These are phyloP conservation scores for Mustela lutreola DNA, from an alignment of 2,113 vertebrate species.

Conservation along the genomic window DNA sequence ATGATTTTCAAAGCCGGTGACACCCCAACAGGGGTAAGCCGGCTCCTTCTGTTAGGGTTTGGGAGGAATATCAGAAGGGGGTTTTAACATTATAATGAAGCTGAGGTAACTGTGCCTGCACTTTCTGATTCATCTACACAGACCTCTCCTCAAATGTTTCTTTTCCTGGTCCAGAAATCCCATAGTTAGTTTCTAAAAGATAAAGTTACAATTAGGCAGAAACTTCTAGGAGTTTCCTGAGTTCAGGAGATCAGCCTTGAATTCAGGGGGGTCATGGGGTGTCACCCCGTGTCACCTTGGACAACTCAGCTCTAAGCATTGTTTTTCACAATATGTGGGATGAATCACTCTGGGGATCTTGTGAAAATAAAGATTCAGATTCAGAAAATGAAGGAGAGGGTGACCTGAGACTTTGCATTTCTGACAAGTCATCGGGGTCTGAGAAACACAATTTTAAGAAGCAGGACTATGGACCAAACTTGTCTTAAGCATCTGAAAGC, in stretches of 20 bases:
- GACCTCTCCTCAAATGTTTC: background rate
- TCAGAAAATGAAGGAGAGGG: background rate
- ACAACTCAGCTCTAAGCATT: background rate
- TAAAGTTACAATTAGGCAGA: background rate
- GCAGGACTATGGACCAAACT: background rate
- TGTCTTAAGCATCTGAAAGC: background rate
- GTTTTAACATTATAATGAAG: background rate
- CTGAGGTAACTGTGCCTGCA: background rate
- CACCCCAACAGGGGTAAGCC: background rate
- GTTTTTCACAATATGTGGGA: background rate
- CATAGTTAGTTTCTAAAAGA: background rate
- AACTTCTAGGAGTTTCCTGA: background rate
- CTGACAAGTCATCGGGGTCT: background rate
- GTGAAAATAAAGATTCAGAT: background rate
- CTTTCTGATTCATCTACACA: background rate
- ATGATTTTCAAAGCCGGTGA: background rate
- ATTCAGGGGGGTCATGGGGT: background rate
- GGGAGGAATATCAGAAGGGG: background rate
- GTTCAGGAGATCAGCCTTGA: background rate
- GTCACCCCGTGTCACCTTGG: background rate
- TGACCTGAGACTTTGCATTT: background rate
- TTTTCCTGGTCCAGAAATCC: background rate
- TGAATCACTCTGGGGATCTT: background rate
- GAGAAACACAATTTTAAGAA: conserved; percentile 14
- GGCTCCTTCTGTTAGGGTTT: background rate